Conservation (phyloP, 2,797 vertebrate species). For the Rhodeus uyekii region DNA sequence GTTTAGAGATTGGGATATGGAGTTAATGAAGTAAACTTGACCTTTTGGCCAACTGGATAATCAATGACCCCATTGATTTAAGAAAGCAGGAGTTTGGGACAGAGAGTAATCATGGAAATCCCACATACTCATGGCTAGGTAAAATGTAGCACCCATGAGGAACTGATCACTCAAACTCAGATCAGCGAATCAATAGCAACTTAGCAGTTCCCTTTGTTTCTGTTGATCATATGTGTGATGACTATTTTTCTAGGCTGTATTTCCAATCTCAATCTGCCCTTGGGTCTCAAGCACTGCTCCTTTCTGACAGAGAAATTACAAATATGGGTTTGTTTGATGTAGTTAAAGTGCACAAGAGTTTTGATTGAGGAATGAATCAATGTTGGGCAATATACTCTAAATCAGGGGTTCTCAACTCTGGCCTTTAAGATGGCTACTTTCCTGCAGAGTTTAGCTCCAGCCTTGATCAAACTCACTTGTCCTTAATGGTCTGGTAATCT, state of each 20-base stretch:
- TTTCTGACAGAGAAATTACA: constrained; percentile 31
- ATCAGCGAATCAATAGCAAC: not conserved
- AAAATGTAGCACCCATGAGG: not conserved
- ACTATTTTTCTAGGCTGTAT: not conserved
- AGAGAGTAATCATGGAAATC: not conserved
- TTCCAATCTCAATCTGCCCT: not conserved
- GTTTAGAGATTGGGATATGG: constrained; percentile 69
- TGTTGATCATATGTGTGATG: not conserved
- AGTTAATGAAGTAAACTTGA: constrained; percentile 73
- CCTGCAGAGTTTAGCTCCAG: not conserved
- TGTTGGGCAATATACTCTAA: constrained; percentile 62
- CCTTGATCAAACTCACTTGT: not conserved
- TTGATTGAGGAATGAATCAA: constrained; percentile 71
- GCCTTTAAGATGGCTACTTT: not conserved
- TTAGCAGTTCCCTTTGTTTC: not conserved
- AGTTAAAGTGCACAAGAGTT: constrained; percentile 81
- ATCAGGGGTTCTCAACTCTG: not conserved
- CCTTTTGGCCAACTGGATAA: constrained; percentile 70
- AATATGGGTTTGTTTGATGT: constrained; percentile 52
- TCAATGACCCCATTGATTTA: constrained; percentile 10
- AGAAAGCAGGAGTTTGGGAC: constrained; percentile 11
- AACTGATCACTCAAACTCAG: not conserved
- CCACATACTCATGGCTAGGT: not conserved
- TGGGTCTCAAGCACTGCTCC: constrained; percentile 16
- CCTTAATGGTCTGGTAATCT: not conserved